phyloP scores from a whole-genome alignment of 2,888 invertebrate genomes.

The Dolichomitus sp. region DNA sequence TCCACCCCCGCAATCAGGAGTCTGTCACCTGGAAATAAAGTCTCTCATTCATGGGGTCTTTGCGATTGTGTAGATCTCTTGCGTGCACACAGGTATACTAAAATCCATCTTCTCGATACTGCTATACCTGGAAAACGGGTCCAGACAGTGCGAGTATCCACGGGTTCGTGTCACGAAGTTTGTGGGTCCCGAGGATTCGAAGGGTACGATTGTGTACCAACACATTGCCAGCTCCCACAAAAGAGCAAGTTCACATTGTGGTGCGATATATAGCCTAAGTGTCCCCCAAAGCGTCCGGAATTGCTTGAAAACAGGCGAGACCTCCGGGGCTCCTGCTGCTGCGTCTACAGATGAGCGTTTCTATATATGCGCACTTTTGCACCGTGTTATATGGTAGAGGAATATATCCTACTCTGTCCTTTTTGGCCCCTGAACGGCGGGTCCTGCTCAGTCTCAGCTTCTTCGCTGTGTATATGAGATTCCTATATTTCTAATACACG shows the following conservation, averaged over 20 bases:
- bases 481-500: constrained; percentile 64
- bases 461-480: constrained; percentile 55
- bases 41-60: constrained; percentile 57
- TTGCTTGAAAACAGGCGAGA: constrained; percentile 75
- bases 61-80: constrained; percentile 49
- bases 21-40: constrained; percentile 70
- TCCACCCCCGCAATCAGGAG: constrained; percentile 63
- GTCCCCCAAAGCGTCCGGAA: constrained; percentile 76
- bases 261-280: constrained; percentile 77
- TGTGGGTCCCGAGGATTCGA: constrained; percentile 38
- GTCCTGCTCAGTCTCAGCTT: constrained; percentile 38
- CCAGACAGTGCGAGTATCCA: constrained; percentile 54
- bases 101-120: constrained; percentile 65
- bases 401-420: constrained; percentile 45
- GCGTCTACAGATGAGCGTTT: constrained; percentile 47
- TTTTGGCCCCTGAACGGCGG: constrained; percentile 41
- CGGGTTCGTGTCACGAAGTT: constrained; percentile 46
- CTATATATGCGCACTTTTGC: constrained; percentile 14
- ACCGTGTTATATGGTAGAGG: constrained; percentile 23
- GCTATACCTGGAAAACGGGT: constrained; percentile 44
- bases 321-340: constrained; percentile 59
- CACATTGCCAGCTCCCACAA: constrained; percentile 71
- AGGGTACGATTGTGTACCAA: constrained; percentile 56
- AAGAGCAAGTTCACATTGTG: constrained; percentile 78
- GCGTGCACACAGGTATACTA: constrained; percentile 52